These are phyloP conservation scores for Phyllotis vaccarum DNA, from an alignment of 2,797 vertebrate genomes.

Conservation along the genomic window DNA sequence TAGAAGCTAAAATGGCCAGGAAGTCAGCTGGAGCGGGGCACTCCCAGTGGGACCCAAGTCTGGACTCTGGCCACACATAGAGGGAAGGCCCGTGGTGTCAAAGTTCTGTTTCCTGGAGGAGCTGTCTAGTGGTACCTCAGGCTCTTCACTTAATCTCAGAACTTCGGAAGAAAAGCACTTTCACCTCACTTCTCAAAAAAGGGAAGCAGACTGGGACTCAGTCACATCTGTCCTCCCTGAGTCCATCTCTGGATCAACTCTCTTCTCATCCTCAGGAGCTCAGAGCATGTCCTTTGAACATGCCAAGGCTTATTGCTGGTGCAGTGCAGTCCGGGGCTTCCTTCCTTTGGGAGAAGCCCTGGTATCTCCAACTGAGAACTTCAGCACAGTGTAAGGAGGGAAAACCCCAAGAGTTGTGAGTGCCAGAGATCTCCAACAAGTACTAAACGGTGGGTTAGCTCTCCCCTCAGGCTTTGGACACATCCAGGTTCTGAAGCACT, in stretches of 20 bases:
- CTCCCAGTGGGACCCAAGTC: constrained; percentile 53
- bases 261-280: not conserved
- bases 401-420: not conserved
- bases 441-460: accelerated
- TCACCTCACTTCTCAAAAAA: constrained; percentile 59
- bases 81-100: constrained; percentile 54
- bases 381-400: not conserved
- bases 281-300: not conserved
- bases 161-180: constrained; percentile 74
- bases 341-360: not conserved
- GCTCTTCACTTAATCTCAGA: constrained; percentile 76
- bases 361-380: not conserved
- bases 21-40: constrained; percentile 68
- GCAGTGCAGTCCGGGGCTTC: not conserved
- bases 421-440: not conserved
- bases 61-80: constrained; percentile 65
- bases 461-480: not conserved
- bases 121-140: constrained; percentile 42
- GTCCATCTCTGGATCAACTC: not conserved
- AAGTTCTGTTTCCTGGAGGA: constrained; percentile 68
- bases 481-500: not conserved
- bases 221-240: constrained; percentile 31
- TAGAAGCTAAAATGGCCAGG: constrained; percentile 71
- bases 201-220: constrained; percentile 53
- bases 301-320: not conserved